Percentiles rank a stretch among this genome's conserved stretches.
Conservation (phyloP, 1,140 invertebrate species). For the Ceratosolen fusciceps region DNA sequence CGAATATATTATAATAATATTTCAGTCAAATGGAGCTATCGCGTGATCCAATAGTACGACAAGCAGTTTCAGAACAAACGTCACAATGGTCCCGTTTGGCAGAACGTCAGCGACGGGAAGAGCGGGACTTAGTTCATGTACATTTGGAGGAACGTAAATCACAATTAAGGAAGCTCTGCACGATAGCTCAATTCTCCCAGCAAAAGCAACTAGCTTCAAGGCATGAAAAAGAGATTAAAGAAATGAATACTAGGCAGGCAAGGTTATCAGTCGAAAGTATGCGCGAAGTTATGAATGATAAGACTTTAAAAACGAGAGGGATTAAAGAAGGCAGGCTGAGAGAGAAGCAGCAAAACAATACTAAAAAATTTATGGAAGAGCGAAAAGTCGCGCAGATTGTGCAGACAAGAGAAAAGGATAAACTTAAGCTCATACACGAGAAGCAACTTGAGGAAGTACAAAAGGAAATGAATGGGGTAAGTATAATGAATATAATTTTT, state of each 20-base stretch:
- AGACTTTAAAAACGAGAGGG: constrained; percentile 96
- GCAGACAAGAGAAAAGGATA: constrained; percentile 94
- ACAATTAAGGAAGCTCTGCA: constrained; percentile 88
- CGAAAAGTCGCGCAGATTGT: constrained; percentile 89
- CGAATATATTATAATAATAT: no score
- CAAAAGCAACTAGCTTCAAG: constrained; percentile 91
- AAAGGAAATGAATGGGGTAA: constrained; percentile 92
- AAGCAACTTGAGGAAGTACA: constrained; percentile 92
- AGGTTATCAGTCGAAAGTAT: constrained; percentile 97
- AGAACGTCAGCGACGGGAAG: constrained; percentile 90
- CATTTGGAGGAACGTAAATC: constrained; percentile 90
- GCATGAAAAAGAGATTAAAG: constrained; percentile 95
- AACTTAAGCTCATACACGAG: constrained; percentile 90
- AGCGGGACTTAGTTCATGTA: constrained; percentile 87
- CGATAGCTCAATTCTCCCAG: constrained; percentile 86
- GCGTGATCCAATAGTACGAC: constrained; percentile 83
- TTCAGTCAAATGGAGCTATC: constrained; percentile 84
- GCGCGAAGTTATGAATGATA: constrained; percentile 95
- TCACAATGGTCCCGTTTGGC: constrained; percentile 94
- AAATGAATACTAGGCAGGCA: constrained; percentile 95
- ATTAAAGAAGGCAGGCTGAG: constrained; percentile 94
- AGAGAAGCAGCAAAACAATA: constrained; percentile 99
- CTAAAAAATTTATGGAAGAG: constrained; percentile 99
- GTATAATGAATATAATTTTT: constrained; percentile 53
- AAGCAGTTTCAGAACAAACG: constrained; percentile 90